phyloP scores from a whole-genome alignment of 2,888 invertebrate genomes.

The Acanthoscelides obtectus region DNA sequence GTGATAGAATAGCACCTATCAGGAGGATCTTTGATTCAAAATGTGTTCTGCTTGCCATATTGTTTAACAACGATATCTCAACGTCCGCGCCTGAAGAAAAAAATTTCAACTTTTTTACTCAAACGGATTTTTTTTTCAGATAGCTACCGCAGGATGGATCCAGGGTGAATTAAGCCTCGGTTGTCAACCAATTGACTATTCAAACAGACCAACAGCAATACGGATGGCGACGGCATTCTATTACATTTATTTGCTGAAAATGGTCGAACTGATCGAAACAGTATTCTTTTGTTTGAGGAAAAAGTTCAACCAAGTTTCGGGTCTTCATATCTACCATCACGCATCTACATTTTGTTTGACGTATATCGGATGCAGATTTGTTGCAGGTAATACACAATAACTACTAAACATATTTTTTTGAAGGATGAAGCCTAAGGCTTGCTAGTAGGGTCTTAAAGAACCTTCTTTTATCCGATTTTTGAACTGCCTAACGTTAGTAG shows the following conservation, averaged over 20 bases:
- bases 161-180: constrained; percentile 55
- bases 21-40: no score
- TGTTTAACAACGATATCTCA: no score
- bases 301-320: constrained; percentile 66
- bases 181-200: constrained; percentile 69
- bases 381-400: constrained; percentile 54
- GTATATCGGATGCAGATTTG: constrained; percentile 59
- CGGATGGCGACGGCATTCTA: constrained; percentile 52
- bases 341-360: constrained; percentile 55
- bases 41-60: no score
- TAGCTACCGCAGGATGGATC: constrained; percentile 61
- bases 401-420: not conserved
- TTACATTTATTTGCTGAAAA: constrained; percentile 61
- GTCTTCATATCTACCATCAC: constrained; percentile 72
- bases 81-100: no score
- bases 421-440: no score
- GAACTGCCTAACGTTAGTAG: no score
- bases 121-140: constrained; percentile 44
- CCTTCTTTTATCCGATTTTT: no score
- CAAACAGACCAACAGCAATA: constrained; percentile 56
- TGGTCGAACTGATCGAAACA: constrained; percentile 65
- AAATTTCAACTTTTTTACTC: no score
- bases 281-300: constrained; percentile 67
- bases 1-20: no score
- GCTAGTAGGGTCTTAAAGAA: no score